Evolutionary conservation across 2,113 vertebrate genomes (phyloP).

Genomic region (Paramisgurnus dabryanus): DNA sequence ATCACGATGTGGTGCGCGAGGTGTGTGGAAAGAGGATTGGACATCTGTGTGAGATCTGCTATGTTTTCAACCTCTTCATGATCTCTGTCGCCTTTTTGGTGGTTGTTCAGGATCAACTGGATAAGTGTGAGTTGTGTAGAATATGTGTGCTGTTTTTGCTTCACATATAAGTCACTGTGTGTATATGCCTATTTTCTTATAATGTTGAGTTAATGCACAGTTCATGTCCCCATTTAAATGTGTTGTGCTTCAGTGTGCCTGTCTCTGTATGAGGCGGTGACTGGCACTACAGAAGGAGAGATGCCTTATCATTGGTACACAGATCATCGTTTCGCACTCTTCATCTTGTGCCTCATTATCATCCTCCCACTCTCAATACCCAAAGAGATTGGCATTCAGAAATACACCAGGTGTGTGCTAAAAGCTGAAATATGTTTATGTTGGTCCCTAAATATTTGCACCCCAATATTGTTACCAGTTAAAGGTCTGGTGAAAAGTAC

Average conservation of each 20-base stretch:
- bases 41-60: slow-evolving; percentile 89
- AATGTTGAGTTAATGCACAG: no score
- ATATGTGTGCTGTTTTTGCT: neutral
- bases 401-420: slow-evolving; percentile 74
- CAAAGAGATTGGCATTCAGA: slow-evolving; percentile 80
- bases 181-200: neutral
- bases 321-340: slow-evolving; percentile 74
- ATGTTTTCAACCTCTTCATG: slow-evolving; percentile 94
- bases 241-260: slow-evolving; percentile 64
- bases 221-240: neutral
- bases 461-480: neutral
- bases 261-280: slow-evolving; percentile 76
- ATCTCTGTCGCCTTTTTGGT: slow-evolving; percentile 92
- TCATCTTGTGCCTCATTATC: slow-evolving; percentile 73
- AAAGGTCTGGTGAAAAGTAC: neutral
- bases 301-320: slow-evolving; percentile 77
- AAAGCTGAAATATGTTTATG: neutral
- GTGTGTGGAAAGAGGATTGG: slow-evolving; percentile 83
- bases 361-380: slow-evolving; percentile 78
- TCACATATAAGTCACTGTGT: slow-evolving; percentile 12
- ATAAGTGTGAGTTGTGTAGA: slow-evolving; percentile 81
- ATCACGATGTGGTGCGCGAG: slow-evolving; percentile 86
- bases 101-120: slow-evolving; percentile 94
- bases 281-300: slow-evolving; percentile 58
- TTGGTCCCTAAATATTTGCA: neutral